A percentile compares a stretch with the other conserved stretches of the same genome.
Conservation (phyloP, 2,113 vertebrate genomes). For the Barnardius zonarius region DNA sequence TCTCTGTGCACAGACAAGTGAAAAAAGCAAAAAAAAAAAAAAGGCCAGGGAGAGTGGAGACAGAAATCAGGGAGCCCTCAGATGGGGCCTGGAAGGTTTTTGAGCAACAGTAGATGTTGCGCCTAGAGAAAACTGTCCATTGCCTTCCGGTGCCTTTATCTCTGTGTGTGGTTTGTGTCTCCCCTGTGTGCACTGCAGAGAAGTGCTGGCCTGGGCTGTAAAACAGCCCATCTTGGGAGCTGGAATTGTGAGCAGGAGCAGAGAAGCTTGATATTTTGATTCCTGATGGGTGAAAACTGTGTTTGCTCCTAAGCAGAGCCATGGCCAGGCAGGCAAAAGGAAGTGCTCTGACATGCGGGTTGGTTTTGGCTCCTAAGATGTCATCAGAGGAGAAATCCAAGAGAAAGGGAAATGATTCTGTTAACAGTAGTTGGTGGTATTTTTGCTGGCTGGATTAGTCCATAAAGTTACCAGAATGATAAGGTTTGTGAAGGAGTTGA, state of each 20-base stretch:
- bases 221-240: background rate
- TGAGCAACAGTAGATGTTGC: background rate
- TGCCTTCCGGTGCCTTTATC: background rate
- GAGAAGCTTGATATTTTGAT: background rate
- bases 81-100: background rate
- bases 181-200: too few species aligned
- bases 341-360: background rate
- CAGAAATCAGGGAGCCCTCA: background rate
- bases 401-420: too few species aligned
- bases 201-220: background rate
- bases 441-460: background rate
- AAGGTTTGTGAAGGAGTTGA: background rate
- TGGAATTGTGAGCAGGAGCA: background rate
- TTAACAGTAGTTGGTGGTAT: background rate
- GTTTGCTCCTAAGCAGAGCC: background rate
- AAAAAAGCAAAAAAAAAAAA: background rate
- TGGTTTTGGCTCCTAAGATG: background rate
- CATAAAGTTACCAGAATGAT: background rate
- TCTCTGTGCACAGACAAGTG: fast-evolving
- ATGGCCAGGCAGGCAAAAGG: background rate
- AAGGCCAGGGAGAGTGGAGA: too few species aligned
- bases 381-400: background rate
- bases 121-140: background rate
- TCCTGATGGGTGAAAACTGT: background rate
- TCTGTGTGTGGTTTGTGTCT: background rate